phyloP scores from a whole-genome alignment of 2,888 invertebrate species.

The Endotricha flammealis region DNA sequence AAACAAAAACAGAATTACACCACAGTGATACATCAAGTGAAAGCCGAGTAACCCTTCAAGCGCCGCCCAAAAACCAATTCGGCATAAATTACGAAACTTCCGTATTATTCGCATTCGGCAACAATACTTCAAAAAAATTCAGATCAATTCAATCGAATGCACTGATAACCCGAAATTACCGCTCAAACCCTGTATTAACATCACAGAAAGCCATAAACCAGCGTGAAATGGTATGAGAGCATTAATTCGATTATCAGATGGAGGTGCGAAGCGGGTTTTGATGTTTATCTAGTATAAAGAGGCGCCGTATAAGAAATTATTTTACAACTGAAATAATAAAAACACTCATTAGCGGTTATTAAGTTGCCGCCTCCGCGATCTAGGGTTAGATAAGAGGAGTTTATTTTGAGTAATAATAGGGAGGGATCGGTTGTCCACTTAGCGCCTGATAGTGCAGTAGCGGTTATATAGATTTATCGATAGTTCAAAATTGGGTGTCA shows the following conservation, averaged over 20 bases:
- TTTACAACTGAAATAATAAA: constrained; percentile 76
- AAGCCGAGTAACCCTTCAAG: not conserved
- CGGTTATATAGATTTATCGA: not conserved
- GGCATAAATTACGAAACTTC: constrained; percentile 34
- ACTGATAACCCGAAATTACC: constrained; percentile 72
- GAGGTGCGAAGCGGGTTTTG: constrained; percentile 77
- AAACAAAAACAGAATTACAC: too few relatives aligned
- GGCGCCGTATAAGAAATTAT: constrained; percentile 74
- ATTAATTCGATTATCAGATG: constrained; percentile 78
- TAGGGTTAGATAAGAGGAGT: constrained; percentile 66
- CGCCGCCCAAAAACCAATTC: constrained; percentile 13
- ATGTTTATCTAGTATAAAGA: constrained; percentile 78
- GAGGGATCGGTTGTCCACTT: constrained; percentile 40
- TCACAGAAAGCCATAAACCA: constrained; percentile 72
- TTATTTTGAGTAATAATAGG: constrained; percentile 61
- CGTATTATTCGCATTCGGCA: constrained; percentile 26
- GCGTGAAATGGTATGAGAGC: constrained; percentile 74
- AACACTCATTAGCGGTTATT: constrained; percentile 76
- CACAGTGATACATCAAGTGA: not conserved
- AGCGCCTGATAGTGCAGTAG: constrained; percentile 10
- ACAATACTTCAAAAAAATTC: constrained; percentile 39
- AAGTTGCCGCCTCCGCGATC: constrained; percentile 68
- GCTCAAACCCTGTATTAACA: constrained; percentile 62
- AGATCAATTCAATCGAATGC: constrained; percentile 68
- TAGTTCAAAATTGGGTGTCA: not conserved